Base-by-base conservation (phyloP, 1,140 invertebrate species). In the Aporrectodea caliginosa region DNA sequence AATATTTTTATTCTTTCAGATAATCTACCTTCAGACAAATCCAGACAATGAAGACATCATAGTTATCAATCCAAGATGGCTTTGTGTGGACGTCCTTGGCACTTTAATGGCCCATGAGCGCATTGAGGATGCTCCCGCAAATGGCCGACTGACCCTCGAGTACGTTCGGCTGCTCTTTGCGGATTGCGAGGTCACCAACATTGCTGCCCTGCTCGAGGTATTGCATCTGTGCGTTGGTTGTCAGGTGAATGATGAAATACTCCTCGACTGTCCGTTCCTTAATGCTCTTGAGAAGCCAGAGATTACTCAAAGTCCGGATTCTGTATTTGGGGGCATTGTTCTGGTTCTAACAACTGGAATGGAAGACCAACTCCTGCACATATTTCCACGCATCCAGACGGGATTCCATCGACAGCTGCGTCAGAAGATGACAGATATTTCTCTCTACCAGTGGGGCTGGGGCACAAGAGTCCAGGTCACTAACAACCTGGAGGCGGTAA, bases 371-470 rank as follows among this genome's bases (percentile, higher is more conserved):
- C 87, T 94, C 12, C 90, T 90, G 16, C 90, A 91, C 34, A 86
- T 94, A 78, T 94, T 94, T 87, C 90, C 92, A 35, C 90, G 93
- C 84, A 89, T 94, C 74, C 93, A 93, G 90, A 90, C 92, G n/a
- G 90, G 93, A 83, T 85, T 94, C 71, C 83, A 91, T 87, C 90
- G 86, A n/a, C 73, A 93, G 69, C 86, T 88, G 70, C 90, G 90
- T 74, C 88, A 92, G 83, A 82, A 83, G 89, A 81, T 89, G 89
- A 43, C 88, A 88, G 82, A 87, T 82, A 72, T 84, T 14, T 93
- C 94, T 87, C 87, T 95, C 16, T 93, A 93, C 82, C 93, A 95
- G 85, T 95, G 93, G 93, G 91, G 91, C 85, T 89, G 92, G 76
- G 93, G 93, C n/a, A 93, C 92, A n/a, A 94, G 94, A 86, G 90